Conservation (phyloP, 92 coral and sea anemone species). For the Zoanthus sansibaricus region DNA sequence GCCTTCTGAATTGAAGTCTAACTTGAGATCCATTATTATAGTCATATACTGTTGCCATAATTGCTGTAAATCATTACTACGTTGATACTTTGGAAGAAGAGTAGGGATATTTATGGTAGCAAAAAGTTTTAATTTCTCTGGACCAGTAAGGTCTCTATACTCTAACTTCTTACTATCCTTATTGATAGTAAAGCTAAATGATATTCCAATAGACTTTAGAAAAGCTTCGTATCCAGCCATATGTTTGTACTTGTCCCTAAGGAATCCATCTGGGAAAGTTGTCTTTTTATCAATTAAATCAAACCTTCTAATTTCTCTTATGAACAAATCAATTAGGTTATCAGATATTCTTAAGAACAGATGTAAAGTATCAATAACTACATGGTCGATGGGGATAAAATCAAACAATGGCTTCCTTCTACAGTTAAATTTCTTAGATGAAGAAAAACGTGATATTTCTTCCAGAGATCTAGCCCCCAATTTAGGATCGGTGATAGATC, state of each 20-base stretch:
- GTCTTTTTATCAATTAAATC: constrained; percentile 47
- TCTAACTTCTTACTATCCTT: constrained; percentile 61
- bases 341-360: not conserved
- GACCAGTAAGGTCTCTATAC: constrained; percentile 5
- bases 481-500: constrained; percentile 54
- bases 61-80: constrained; percentile 37
- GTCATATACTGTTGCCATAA: constrained; percentile 57
- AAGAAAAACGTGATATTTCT: constrained; percentile 48
- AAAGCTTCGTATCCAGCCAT: constrained; percentile 70
- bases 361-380: not conserved
- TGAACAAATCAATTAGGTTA: not conserved
- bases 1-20: constrained; percentile 31
- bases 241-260: constrained; percentile 49
- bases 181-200: constrained; percentile 53
- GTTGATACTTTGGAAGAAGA: constrained; percentile 44
- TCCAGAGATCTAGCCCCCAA: constrained; percentile 58
- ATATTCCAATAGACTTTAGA: constrained; percentile 40
- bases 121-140: constrained; percentile 38
- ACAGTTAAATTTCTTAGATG: not conserved
- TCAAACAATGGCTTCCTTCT: not conserved
- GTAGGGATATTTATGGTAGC: constrained; percentile 1
- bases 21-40: constrained; percentile 52
- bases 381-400: not conserved
- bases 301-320: constrained; percentile 24
- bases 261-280: constrained; percentile 29